Conservation (phyloP, 2,113 vertebrate genomes). For the Jaculus jaculus region DNA sequence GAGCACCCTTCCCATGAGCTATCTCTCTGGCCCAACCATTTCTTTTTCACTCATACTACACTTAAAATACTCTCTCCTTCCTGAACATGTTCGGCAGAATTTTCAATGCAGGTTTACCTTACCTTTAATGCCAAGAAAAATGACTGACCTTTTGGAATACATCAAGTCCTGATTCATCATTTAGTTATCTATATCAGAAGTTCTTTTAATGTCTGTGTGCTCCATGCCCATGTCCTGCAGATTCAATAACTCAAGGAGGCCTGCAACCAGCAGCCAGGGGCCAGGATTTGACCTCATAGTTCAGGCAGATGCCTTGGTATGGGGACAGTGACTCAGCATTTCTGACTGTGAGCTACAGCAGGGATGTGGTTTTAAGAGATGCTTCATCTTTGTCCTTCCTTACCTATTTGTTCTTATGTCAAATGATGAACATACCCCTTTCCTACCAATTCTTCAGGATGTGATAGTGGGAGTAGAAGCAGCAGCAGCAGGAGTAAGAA, state of each 20-base stretch:
- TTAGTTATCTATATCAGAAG: not conserved
- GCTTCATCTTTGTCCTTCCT: not conserved
- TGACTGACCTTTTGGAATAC: not conserved
- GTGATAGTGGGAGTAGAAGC: rapidly evolving
- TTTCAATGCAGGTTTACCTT: not conserved
- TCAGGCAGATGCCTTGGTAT: too few species aligned
- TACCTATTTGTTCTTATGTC: not conserved
- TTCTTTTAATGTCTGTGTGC: not conserved
- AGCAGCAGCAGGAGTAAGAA: not conserved
- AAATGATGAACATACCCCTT: not conserved
- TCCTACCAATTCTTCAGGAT: not conserved
- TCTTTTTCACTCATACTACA: not conserved
- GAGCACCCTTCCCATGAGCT: too few species aligned
- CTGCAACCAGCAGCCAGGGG: not conserved
- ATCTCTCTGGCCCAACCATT: too few species aligned
- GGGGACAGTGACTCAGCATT: not conserved
- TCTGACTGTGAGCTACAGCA: not conserved
- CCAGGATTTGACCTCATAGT: not conserved
- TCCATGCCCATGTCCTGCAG: not conserved
- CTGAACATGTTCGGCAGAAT: not conserved
- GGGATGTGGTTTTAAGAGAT: not conserved
- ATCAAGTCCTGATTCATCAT: not conserved
- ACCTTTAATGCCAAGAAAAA: not conserved
- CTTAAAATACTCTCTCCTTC: not conserved
- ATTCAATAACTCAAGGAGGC: not conserved